phyloP scores from a whole-genome alignment of 2,797 vertebrate species.

The Notolepis coatsorum region DNA sequence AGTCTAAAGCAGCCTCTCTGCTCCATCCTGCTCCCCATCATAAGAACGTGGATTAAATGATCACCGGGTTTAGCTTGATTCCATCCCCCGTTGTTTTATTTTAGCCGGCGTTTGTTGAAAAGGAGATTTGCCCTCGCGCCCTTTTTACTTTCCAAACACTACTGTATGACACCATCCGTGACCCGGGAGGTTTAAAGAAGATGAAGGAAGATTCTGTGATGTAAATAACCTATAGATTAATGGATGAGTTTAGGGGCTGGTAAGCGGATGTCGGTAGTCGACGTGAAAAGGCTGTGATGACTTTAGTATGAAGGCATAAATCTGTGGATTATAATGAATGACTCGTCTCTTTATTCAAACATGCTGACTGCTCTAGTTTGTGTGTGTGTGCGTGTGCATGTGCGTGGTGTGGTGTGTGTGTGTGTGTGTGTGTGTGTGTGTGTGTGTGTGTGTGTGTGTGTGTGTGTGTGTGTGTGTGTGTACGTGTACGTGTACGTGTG shows the following conservation, averaged over 20 bases:
- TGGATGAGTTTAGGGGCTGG: conserved; percentile 28
- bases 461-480: neutral
- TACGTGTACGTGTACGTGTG: neutral
- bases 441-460: neutral
- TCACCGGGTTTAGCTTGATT: conserved; percentile 7
- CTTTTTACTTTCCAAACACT: conserved; percentile 29
- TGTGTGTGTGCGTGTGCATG: conserved; percentile 21
- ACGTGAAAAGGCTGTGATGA: conserved; percentile 47
- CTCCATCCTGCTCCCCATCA: neutral
- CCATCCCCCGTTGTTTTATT: conserved; percentile 3
- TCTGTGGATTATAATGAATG: conserved; percentile 45
- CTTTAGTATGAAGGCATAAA: conserved; percentile 33
- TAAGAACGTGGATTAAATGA: conserved; percentile 2
- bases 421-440: neutral
- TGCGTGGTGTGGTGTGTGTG: conserved; percentile 17
- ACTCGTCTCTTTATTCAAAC: conserved; percentile 32
- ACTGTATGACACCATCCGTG: neutral
- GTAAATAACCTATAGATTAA: conserved; percentile 47
- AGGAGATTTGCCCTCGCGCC: conserved; percentile 15
- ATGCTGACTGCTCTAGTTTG: neutral
- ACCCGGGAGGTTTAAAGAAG: conserved; percentile 16
- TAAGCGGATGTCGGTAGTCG: conserved; percentile 15
- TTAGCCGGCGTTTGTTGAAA: neutral
- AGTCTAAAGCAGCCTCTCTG: neutral
- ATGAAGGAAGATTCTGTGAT: conserved; percentile 24